Evolutionary conservation across 1,140 invertebrate genomes (phyloP), one percentile per base, ranked within the genome.

Genomic region (Drosophila nikananu): DNA sequence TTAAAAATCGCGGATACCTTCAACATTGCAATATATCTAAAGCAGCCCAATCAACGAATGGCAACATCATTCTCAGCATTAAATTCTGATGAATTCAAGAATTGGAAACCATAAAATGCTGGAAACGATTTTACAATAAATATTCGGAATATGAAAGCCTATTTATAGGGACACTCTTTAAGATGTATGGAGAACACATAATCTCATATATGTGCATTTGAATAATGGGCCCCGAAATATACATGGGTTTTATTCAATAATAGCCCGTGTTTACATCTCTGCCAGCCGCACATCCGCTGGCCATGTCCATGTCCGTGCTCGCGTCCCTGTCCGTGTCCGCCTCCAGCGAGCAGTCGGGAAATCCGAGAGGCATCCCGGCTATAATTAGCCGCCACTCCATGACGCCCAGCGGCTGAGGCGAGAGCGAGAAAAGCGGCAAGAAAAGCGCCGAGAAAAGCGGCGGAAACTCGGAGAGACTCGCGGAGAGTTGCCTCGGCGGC

Each of bases 311-410:
- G 46, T 68, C 65, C 65, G 25, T 9, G 44, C 35, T 19, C 52
- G 35, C n/a, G 25, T 49, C 57, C 62, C 55, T 44, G 66, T 68
- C 66, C 15, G 15, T 57, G 54, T 57, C 58, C 63, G 25, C 42
- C 63, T 70, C 66, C 66, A 70, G 66, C 46, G 35, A 19, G 21
- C 63, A 13, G 35, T 66, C 9, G 66, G 63, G 63, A 68, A 52
- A 70, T 70, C 63, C 37, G 66, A 70, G 63, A 68, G 44, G 44
- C 63, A 19, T 17, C 13, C 12, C 12, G 25, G 21, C 66, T 70
- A 70, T 70, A 52, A 70, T 68, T 70, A 70, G 46, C 35, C 10
- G 30, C 1, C 35, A 23, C 63, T 67, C 65, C 60, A 55, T 55
- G 44, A 35, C 12, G 19, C 23, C 19, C 37, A 67, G 37, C 17